Percentiles rank a stretch among this genome's conserved stretches.
Conservation (phyloP, 2,888 invertebrate species). For the Tetramorium bicarinatum region DNA sequence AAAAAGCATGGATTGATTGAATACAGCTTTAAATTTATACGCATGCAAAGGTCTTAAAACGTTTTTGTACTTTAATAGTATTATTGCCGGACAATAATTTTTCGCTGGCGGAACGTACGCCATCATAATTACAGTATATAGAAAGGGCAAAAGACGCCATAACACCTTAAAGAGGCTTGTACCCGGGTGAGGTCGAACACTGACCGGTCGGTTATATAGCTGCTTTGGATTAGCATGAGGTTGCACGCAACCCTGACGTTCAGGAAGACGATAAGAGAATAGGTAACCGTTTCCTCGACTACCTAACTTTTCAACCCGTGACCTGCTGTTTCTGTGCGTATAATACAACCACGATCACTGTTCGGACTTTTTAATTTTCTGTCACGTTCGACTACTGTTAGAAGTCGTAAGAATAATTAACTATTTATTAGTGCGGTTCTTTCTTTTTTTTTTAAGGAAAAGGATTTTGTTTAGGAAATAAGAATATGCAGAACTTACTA, state of each 20-base stretch:
- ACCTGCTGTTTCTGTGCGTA: slow-evolving; percentile 65
- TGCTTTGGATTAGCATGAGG: slow-evolving; percentile 83
- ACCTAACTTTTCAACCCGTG: slow-evolving; percentile 71
- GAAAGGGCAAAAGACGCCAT: slow-evolving; percentile 39
- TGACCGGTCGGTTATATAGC: slow-evolving; percentile 82
- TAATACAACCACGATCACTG: slow-evolving; percentile 46
- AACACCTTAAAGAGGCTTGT: slow-evolving; percentile 39
- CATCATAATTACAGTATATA: slow-evolving; percentile 13
- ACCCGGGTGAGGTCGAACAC: slow-evolving; percentile 77
- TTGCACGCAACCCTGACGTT: slow-evolving; percentile 84
- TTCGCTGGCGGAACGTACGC: background rate
- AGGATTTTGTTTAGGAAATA: background rate
- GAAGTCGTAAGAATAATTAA: background rate
- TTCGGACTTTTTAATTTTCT: slow-evolving; percentile 57
- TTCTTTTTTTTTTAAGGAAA: background rate
- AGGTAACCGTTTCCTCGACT: slow-evolving; percentile 74
- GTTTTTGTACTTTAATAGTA: slow-evolving; percentile 1
- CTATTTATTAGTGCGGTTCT: background rate
- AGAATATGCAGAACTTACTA: background rate
- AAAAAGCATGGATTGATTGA: background rate
- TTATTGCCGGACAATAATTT: slow-evolving; percentile 2
- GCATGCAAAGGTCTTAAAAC: background rate
- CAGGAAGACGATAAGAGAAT: slow-evolving; percentile 83
- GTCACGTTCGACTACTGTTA: background rate
- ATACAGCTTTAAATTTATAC: background rate